These are phyloP conservation scores for Anniella stebbinsi DNA, from an alignment of 2,797 vertebrate genomes.

Conservation along the genomic window DNA sequence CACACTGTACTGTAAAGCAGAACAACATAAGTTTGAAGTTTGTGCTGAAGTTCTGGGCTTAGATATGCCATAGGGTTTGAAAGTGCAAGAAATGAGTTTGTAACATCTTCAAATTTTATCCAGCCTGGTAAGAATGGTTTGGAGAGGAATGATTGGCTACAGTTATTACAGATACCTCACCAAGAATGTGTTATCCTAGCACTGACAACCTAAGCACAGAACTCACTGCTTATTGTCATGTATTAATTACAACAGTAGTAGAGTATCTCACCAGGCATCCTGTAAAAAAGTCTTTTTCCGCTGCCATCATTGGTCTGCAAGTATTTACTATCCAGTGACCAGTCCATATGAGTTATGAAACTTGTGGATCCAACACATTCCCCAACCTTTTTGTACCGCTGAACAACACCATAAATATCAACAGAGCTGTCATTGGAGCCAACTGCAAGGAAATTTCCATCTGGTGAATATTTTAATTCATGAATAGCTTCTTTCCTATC, in stretches of 20 bases:
- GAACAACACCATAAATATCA: constrained; percentile 95
- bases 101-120: no score
- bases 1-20: no score
- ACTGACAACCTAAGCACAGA: background rate
- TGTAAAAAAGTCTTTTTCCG: constrained; percentile 93
- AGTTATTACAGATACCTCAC: background rate
- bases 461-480: constrained; percentile 97
- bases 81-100: no score
- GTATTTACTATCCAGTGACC: constrained; percentile 95
- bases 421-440: constrained; percentile 97
- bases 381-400: constrained; percentile 97
- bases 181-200: constrained; percentile 16
- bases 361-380: constrained; percentile 93
- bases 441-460: constrained; percentile 93
- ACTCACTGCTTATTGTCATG: background rate
- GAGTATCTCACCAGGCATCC: constrained; percentile 92
- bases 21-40: no score
- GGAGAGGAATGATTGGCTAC: background rate
- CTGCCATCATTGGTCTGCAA: constrained; percentile 96
- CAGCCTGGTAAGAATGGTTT: background rate
- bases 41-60: no score
- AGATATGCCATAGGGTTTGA: no score
- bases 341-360: constrained; percentile 99
- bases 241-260: constrained; percentile 31
- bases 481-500: constrained; percentile 99